These are phyloP conservation scores for Cariama cristata DNA, from an alignment of 2,113 vertebrate species.

Conservation along the genomic window DNA sequence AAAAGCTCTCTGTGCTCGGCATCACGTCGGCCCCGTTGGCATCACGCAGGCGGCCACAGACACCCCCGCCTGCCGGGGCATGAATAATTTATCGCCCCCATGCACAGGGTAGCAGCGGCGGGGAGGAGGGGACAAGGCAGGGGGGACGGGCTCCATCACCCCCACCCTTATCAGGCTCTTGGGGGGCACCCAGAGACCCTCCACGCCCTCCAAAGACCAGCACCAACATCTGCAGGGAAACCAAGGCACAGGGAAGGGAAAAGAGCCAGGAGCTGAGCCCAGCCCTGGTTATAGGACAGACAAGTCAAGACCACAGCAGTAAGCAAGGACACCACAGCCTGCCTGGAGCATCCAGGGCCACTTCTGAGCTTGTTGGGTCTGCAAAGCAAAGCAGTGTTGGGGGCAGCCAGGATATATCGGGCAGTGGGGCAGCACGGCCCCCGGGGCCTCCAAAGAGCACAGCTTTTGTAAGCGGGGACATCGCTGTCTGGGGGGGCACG, in stretches of 20 bases:
- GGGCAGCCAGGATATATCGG: neutral
- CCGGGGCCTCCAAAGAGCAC: neutral
- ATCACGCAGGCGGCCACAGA: neutral
- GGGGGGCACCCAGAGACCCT: neutral
- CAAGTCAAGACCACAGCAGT: fast-evolving
- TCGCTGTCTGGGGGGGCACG: fast-evolving
- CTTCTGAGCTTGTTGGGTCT: neutral
- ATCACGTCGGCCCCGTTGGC: neutral
- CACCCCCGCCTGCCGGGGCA: neutral
- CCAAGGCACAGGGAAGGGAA: neutral
- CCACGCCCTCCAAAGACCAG: neutral
- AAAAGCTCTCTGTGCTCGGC: constrained; percentile 37
- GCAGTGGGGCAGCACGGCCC: neutral
- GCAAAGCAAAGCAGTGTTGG: neutral
- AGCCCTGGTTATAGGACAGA: neutral
- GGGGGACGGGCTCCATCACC: neutral
- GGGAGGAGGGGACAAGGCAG: neutral
- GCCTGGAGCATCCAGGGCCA: neutral
- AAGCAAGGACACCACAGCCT: neutral
- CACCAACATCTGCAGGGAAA: neutral
- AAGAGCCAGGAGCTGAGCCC: neutral
- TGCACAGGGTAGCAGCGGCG: fast-evolving
- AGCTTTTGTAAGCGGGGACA: neutral
- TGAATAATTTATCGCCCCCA: constrained; percentile 23
- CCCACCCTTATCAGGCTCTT: neutral